These are phyloP conservation scores for Clarias batrachus DNA, from an alignment of 2,113 vertebrate genomes.

Conservation along the genomic window DNA sequence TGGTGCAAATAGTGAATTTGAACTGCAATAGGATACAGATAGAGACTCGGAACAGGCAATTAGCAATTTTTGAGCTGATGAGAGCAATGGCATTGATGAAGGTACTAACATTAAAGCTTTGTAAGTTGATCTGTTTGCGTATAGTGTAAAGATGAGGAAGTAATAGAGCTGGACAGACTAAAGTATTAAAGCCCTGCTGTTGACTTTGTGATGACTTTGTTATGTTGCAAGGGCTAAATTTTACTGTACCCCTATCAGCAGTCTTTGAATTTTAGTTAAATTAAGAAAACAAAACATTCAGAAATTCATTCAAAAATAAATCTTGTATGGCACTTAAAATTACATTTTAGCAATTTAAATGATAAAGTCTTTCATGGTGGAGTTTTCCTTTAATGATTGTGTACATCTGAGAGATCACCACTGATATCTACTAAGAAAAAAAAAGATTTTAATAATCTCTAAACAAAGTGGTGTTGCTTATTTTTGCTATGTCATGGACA, in stretches of 20 bases:
- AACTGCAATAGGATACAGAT: neutral
- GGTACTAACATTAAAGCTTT: neutral
- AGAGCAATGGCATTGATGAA: neutral
- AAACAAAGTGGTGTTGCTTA: neutral
- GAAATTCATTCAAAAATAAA: neutral
- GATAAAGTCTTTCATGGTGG: neutral
- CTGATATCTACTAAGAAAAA: neutral
- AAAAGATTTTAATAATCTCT: neutral
- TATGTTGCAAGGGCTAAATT: neutral
- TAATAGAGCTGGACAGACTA: neutral
- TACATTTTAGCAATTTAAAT: neutral
- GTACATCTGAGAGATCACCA: neutral
- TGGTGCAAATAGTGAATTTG: neutral
- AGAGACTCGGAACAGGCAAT: neutral
- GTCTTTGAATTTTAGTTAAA: neutral
- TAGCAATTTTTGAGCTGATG: neutral
- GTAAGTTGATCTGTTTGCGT: neutral
- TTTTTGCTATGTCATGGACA: constrained; percentile 11
- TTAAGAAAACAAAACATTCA: neutral
- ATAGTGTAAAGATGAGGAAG: too few relatives aligned
- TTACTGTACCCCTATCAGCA: neutral
- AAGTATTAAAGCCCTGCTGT: neutral
- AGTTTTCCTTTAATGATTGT: neutral
- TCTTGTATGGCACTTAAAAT: neutral
- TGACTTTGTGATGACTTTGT: neutral